These are phyloP conservation scores for Fragum fragum DNA, from an alignment of 2,888 invertebrate species.

Conservation along the genomic window DNA sequence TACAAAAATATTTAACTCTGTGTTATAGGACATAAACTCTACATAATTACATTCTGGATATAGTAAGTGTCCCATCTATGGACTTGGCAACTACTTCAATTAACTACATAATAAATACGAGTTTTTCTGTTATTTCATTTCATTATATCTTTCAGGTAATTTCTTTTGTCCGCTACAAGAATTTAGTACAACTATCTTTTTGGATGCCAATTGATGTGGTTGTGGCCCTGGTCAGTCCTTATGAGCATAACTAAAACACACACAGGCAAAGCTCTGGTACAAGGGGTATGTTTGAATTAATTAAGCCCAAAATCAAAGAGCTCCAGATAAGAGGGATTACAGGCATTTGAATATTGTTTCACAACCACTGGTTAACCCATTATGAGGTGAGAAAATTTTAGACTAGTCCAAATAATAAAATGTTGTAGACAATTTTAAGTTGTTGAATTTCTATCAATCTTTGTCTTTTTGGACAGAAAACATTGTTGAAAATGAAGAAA, in stretches of 20 bases:
- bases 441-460: no score
- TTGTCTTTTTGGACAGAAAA: no score
- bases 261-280: slow-evolving; percentile 77
- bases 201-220: not conserved
- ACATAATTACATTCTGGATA: not conserved
- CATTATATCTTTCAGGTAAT: not conserved
- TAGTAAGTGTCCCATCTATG: not conserved
- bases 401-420: no score
- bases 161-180: not conserved
- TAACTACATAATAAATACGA: no score
- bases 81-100: not conserved
- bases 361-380: no score
- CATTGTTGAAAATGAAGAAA: no score
- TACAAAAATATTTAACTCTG: no score
- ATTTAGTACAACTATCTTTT: not conserved
- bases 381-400: no score
- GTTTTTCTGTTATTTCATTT: not conserved
- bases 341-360: no score
- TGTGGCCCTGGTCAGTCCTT: slow-evolving; percentile 55
- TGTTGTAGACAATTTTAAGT: no score
- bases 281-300: slow-evolving; percentile 60
- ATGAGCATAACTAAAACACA: slow-evolving; percentile 70
- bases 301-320: not conserved
- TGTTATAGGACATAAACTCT: no score
- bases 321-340: no score